Base-by-base conservation (phyloP, 2,888 invertebrate species). In the Cacoxenus indagator region DNA sequence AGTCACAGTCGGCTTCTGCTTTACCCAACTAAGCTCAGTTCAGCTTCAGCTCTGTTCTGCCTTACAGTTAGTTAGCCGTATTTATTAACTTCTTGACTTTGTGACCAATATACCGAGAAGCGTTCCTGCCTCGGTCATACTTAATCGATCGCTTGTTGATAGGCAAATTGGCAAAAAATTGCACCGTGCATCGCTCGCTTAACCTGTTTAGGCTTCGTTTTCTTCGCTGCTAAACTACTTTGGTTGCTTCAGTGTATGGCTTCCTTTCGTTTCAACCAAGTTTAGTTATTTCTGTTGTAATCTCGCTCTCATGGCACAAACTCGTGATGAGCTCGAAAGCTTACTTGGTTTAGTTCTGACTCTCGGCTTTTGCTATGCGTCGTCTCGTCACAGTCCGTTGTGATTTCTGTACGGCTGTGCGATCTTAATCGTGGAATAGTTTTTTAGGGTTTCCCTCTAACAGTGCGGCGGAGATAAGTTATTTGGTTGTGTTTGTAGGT, bases 101-200 rank as follows among this genome's bases (percentile, higher is more conserved):
- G 76, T 77, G 82, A 81, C 83, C 81, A 83, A 78, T 77, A 78
- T 79, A 73, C 69, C 66, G 43, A 37, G 37, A 22, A 65, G 37
- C 57, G 31, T 29, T 17, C 29, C 5, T 11, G 29, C n/a, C 55
- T 55, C 37, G 45, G 43, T 55, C 80, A 76, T 81, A 77, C 80
- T 77, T 78, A 76, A 84, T 84, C 83, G 84, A 84, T 84, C 83
- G 83, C 81, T 78, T 80, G 81, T 82, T 85, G 84, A 84, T 85
- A 84, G 85, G 82, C 83, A 84, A 84, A 85, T 84, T 84, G 82
- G 77, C 81, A 82, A 79, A 51, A 65, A 71, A 76, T 72, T 75
- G 74, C 70, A 69, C 77, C 37, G 9, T 9, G 22, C 51, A 9
- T 22, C 51, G 51, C 19, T 5, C 51, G 19, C 22, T 51, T 51